phyloP scores from a whole-genome alignment of 2,888 invertebrate species.

The Lutraria lutraria region DNA sequence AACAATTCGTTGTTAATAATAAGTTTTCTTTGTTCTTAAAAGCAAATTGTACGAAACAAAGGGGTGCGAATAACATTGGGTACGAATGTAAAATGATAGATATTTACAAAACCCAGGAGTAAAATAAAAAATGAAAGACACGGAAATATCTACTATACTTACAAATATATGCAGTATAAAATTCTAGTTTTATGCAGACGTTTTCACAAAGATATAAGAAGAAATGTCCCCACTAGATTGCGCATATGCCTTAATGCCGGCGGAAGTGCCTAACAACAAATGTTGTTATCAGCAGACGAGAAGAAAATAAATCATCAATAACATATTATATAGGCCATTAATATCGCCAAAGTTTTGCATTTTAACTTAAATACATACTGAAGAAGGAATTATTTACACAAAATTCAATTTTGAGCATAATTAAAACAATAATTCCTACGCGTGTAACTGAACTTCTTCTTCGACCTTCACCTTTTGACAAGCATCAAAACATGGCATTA shows the following conservation, averaged over 20 bases:
- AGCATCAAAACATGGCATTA: constrained; percentile 31
- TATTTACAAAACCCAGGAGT: neutral
- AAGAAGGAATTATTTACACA: neutral
- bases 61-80: neutral
- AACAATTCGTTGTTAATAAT: neutral
- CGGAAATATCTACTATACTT: neutral
- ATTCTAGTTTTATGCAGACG: neutral
- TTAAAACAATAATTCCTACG: neutral
- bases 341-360: neutral
- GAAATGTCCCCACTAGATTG: neutral
- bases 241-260: constrained; percentile 13
- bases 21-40: neutral
- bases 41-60: neutral
- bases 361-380: neutral
- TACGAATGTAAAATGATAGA: neutral
- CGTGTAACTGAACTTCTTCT: neutral
- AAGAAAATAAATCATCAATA: neutral
- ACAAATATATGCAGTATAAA: neutral
- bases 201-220: neutral
- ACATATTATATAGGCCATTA: neutral
- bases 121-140: neutral
- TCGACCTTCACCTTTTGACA: constrained; percentile 62
- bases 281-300: neutral
- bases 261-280: constrained; percentile 39
- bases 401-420: neutral